Evolutionary conservation across 2,797 vertebrate species (phyloP).

Genomic region (Anisognathus igniventris): DNA sequence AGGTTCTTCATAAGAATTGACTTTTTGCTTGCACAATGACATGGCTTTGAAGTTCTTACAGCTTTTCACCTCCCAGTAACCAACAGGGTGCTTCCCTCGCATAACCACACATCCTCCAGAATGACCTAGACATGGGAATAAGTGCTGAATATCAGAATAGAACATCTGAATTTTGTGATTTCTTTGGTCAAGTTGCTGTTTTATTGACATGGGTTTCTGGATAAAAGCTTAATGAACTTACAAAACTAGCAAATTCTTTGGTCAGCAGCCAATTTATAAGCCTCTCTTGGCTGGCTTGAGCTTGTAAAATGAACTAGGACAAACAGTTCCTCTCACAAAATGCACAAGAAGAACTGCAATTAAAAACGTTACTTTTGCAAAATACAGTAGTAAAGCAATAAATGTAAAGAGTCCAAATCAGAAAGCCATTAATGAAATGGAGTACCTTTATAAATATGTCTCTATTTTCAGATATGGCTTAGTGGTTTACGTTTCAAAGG

Average conservation of each 20-base stretch:
- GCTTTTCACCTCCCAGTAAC: conserved; percentile 92
- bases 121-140: conserved; percentile 70
- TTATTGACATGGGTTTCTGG: background rate
- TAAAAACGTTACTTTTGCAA: conserved; percentile 32
- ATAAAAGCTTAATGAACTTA: background rate
- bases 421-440: background rate
- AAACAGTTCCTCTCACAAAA: conserved; percentile 24
- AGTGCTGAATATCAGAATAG: background rate
- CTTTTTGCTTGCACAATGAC: conserved; percentile 86
- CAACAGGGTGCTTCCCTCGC: conserved; percentile 76
- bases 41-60: conserved; percentile 84
- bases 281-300: background rate
- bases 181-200: background rate
- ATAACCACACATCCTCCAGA: conserved; percentile 86
- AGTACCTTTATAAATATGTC: background rate
- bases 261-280: conserved; percentile 14
- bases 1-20: conserved; percentile 68
- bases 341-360: background rate
- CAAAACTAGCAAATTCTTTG: background rate
- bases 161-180: background rate
- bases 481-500: background rate
- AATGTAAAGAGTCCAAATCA: background rate
- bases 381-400: conserved; percentile 21
- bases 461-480: background rate
- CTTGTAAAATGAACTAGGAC: background rate